Evolutionary conservation across 1,140 invertebrate genomes (phyloP).

Genomic region (Drosophila athabasca): DNA sequence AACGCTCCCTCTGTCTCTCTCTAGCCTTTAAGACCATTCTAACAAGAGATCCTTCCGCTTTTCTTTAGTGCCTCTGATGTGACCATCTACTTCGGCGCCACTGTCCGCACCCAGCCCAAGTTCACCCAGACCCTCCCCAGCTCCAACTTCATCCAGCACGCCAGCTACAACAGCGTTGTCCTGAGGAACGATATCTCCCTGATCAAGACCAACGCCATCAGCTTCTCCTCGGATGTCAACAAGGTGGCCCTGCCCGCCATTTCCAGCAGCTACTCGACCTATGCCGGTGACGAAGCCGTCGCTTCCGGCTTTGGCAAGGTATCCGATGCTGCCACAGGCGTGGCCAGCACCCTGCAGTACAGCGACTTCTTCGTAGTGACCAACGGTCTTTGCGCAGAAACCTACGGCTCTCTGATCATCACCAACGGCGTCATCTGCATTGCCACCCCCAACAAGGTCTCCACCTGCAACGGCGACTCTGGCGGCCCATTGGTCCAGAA

Average conservation of each 20-base stretch:
- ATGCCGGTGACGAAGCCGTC: conserved; percentile 42
- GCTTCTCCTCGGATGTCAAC: conserved; percentile 31
- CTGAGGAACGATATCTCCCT: conserved; percentile 66
- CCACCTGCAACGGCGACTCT: conserved; percentile 85
- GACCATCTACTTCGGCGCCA: conserved; percentile 58
- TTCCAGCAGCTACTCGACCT: conserved; percentile 55
- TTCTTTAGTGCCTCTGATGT: conserved; percentile 50
- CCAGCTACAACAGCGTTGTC: conserved; percentile 49
- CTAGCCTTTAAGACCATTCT: no score
- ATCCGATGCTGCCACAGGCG: conserved; percentile 52
- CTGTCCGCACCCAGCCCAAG: conserved; percentile 49
- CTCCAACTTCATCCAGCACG: conserved; percentile 48
- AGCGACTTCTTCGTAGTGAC: conserved; percentile 14
- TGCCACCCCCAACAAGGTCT: conserved; percentile 53
- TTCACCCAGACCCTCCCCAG: conserved; percentile 44
- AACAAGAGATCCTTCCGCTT: no score
- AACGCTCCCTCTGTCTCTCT: no score
- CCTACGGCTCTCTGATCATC: conserved; percentile 43
- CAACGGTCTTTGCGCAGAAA: conserved; percentile 13
- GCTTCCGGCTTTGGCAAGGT: conserved; percentile 70
- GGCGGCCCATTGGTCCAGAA: conserved; percentile 85
- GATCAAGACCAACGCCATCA: conserved; percentile 40
- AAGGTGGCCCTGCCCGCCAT: conserved; percentile 45
- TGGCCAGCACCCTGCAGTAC: conserved; percentile 50
- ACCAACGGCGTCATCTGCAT: conserved; percentile 51